Evolutionary conservation across 2,888 invertebrate species (phyloP).

Genomic region (Tipula helvola): DNA sequence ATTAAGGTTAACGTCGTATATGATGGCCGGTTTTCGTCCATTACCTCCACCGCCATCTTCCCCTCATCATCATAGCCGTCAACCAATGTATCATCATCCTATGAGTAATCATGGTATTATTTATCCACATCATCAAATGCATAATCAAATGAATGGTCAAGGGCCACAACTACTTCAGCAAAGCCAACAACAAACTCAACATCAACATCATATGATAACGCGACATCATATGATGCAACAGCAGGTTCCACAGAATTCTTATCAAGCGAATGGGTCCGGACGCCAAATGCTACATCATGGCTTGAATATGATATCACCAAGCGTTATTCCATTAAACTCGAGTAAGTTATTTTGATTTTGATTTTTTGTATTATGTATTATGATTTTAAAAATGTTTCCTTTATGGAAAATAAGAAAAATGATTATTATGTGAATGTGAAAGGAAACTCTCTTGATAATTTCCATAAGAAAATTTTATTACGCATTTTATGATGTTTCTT

Average conservation of each 20-base stretch:
- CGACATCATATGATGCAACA: conserved; percentile 19
- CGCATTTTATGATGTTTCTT: not conserved
- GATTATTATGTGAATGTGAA: not conserved
- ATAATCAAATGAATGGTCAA: conserved; percentile 18
- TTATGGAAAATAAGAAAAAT: not conserved
- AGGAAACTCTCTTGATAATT: not conserved
- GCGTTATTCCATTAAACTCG: conserved; percentile 34
- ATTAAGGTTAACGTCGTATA: not conserved
- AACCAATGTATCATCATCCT: conserved; percentile 29
- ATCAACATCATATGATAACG: conserved; percentile 15
- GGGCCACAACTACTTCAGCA: conserved; percentile 16
- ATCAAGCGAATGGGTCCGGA: conserved; percentile 16
- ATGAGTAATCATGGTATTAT: conserved; percentile 33
- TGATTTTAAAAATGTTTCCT: not conserved
- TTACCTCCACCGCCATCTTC: conserved; percentile 22
- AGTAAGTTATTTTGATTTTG: conserved; percentile 29
- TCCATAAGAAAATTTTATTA: not conserved
- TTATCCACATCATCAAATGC: conserved; percentile 35
- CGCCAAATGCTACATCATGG: conserved; percentile 20
- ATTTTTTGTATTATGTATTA: not conserved
- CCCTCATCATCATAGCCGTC: conserved; percentile 15
- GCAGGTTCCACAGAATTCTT: conserved; percentile 20
- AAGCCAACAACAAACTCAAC: conserved; percentile 19
- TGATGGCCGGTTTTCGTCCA: conserved; percentile 22
- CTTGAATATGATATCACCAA: conserved; percentile 23